Evolutionary conservation across 2,797 vertebrate genomes (phyloP).

Genomic region (Poliocrania exsul): DNA sequence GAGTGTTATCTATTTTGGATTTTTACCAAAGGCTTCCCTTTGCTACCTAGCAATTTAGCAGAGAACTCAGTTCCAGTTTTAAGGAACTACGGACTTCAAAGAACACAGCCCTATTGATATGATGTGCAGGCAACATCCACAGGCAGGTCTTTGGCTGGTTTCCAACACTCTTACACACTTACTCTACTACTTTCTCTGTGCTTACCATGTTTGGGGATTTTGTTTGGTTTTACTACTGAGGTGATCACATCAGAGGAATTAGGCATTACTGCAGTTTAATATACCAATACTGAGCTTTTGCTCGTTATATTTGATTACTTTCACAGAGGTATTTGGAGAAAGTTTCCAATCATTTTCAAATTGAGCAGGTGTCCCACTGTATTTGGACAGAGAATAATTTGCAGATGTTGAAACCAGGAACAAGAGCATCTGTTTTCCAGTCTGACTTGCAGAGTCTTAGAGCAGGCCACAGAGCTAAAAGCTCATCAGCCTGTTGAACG

Average conservation of each 20-base stretch:
- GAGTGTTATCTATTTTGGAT: background rate
- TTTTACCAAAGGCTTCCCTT: background rate
- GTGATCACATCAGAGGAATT: background rate
- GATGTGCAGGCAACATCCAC: background rate
- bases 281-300: background rate
- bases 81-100: background rate
- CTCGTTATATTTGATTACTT: background rate
- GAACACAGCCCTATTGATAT: background rate
- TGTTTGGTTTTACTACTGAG: background rate
- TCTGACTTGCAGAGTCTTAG: background rate
- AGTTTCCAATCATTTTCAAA: background rate
- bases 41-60: background rate
- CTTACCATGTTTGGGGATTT: rapidly evolving
- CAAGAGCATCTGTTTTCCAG: background rate
- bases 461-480: background rate
- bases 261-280: background rate
- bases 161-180: background rate
- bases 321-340: background rate
- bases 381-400: background rate
- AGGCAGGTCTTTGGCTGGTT: background rate
- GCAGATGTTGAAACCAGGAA: background rate
- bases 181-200: background rate
- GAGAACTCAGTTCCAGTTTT: background rate
- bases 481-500: background rate
- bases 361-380: background rate